Conservation (phyloP, 2,113 vertebrate species). For the Sterrhoptilus dennistouni region DNA sequence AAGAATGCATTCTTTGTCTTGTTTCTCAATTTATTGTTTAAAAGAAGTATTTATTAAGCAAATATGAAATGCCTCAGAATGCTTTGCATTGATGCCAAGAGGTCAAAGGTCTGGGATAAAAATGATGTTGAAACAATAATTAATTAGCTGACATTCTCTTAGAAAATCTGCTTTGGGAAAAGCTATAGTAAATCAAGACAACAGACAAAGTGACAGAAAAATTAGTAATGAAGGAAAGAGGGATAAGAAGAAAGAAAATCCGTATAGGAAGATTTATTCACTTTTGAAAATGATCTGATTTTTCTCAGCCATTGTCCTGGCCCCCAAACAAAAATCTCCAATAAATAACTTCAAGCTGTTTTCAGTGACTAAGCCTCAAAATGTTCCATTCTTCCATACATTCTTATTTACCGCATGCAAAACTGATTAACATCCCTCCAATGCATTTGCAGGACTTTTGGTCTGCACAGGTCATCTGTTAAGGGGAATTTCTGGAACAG, state of each 20-base stretch:
- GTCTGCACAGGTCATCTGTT: conserved; percentile 53
- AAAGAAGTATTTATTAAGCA: conserved; percentile 51
- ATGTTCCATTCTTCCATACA: conserved; percentile 54
- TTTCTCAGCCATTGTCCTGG: conserved; percentile 38
- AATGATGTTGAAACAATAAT: conserved; percentile 69
- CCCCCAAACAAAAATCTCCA: conserved; percentile 36
- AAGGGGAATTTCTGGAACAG: conserved; percentile 37
- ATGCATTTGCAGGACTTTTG: conserved; percentile 42
- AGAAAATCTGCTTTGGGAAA: conserved; percentile 63
- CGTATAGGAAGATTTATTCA: neutral
- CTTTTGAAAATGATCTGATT: conserved; percentile 41
- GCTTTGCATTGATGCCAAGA: conserved; percentile 52
- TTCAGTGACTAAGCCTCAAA: conserved; percentile 61
- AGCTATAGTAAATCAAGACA: conserved; percentile 28
- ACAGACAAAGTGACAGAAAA: conserved; percentile 44
- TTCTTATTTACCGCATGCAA: conserved; percentile 62
- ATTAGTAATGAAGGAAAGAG: conserved; percentile 17
- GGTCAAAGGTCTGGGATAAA: conserved; percentile 60
- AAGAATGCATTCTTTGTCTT: neutral
- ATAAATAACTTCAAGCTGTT: conserved; percentile 67
- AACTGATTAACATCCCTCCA: conserved; percentile 56
- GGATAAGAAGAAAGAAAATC: conserved; percentile 26
- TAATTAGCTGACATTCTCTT: conserved; percentile 66
- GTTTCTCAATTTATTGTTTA: conserved; percentile 40
- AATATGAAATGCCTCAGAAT: conserved; percentile 41